phyloP scores from a whole-genome alignment of 2,797 vertebrate species.

The Sebastes dallii region DNA sequence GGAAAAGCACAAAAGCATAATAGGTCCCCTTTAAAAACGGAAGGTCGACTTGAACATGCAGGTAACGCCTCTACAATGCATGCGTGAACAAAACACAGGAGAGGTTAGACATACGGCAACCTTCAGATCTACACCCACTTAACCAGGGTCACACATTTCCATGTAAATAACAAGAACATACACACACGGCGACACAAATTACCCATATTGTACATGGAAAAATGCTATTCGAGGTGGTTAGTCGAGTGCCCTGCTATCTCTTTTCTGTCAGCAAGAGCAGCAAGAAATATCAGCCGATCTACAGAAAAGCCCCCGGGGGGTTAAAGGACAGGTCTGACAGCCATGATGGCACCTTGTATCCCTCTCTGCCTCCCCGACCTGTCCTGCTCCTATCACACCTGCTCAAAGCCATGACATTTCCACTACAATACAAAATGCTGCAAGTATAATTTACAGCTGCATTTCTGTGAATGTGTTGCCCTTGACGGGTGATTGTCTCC shows the following conservation, averaged over 20 bases:
- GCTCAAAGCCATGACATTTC: conserved; percentile 45
- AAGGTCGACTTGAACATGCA: background rate
- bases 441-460: conserved; percentile 4
- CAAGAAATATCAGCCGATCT: conserved; percentile 30
- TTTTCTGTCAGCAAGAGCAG: conserved; percentile 17
- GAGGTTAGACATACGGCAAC: background rate
- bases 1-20: too few relatives aligned
- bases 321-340: conserved; percentile 34
- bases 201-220: background rate
- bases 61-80: background rate
- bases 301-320: conserved; percentile 24
- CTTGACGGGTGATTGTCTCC: conserved; percentile 29
- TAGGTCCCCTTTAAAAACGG: background rate
- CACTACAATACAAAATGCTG: conserved; percentile 1
- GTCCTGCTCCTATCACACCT: conserved; percentile 27
- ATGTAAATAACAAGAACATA: conserved; percentile 23
- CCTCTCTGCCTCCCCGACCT: conserved; percentile 19
- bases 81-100: background rate
- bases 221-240: conserved; percentile 4
- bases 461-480: conserved; percentile 16
- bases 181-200: background rate
- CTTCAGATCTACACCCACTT: background rate
- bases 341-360: conserved; percentile 33
- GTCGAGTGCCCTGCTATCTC: background rate
- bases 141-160: conserved; percentile 9